phyloP scores from a whole-genome alignment of 2,888 invertebrate genomes.

The Ophioninae sp. region DNA sequence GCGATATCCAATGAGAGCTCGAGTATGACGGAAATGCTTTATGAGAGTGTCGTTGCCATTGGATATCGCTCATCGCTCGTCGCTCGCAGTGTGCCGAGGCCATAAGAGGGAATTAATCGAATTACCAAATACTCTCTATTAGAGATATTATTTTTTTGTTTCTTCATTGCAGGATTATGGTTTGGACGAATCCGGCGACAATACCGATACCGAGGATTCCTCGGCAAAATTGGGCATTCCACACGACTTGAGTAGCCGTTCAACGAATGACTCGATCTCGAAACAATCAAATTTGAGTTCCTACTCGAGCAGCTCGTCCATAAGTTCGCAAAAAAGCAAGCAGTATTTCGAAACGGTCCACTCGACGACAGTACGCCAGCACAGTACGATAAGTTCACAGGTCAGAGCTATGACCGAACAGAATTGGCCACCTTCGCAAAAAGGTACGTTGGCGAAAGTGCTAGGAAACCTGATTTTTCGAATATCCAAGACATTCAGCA shows the following conservation, averaged over 20 bases:
- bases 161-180: conserved; percentile 85
- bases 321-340: conserved; percentile 77
- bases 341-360: conserved; percentile 76
- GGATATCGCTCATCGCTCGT: too few species aligned
- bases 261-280: conserved; percentile 81
- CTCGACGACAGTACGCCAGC: conserved; percentile 76
- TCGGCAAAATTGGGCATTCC: conserved; percentile 73
- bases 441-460: conserved; percentile 67
- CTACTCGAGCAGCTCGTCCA: conserved; percentile 78
- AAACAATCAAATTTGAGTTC: conserved; percentile 79
- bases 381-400: conserved; percentile 79
- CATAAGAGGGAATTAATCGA: too few species aligned
- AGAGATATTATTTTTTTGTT: neutral
- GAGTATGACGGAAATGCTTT: too few species aligned
- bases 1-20: too few species aligned
- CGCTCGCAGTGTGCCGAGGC: too few species aligned
- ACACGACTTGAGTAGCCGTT: conserved; percentile 75
- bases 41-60: too few species aligned
- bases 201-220: conserved; percentile 83
- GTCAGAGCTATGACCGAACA: conserved; percentile 79
- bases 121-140: neutral
- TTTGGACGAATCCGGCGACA: conserved; percentile 88
- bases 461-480: neutral
- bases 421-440: conserved; percentile 78
- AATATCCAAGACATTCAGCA: neutral